Conservation (phyloP, 1,140 invertebrate species). For the Bradysia coprophila region DNA sequence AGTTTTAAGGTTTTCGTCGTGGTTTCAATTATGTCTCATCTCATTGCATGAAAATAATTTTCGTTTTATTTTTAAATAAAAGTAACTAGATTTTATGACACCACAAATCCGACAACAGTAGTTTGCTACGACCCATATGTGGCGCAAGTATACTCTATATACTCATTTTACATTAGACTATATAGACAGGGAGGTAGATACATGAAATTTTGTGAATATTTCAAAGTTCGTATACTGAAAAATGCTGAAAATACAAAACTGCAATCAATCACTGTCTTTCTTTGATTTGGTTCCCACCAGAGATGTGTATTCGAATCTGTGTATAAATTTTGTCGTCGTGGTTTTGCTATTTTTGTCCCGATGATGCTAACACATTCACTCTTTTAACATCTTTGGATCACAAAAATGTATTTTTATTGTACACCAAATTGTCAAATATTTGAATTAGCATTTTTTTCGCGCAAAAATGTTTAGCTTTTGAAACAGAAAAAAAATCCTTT, state of each 20-base stretch:
- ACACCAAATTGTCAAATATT: background rate
- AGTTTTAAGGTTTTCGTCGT: too few relatives aligned
- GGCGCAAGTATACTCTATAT: background rate
- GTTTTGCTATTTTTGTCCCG: background rate
- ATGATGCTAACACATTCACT: too few relatives aligned
- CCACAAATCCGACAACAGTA: background rate
- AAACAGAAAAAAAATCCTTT: too few relatives aligned
- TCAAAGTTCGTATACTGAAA: too few relatives aligned
- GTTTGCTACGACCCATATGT: background rate
- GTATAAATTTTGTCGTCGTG: background rate
- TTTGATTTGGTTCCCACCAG: background rate
- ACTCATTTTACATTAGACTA: background rate
- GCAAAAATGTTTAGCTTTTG: too few relatives aligned
- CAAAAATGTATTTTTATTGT: background rate
- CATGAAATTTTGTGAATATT: too few relatives aligned
- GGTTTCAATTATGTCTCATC: too few relatives aligned
- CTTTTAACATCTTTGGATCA: background rate
- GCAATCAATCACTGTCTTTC: background rate
- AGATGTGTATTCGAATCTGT: background rate
- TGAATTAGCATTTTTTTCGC: background rate
- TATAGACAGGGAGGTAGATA: too few relatives aligned
- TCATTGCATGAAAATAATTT: too few relatives aligned
- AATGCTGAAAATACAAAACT: too few relatives aligned
- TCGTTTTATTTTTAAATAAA: background rate
- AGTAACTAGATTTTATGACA: background rate